Evolutionary conservation across 2,797 vertebrate species (phyloP).

Genomic region (Scolopax rusticola): DNA sequence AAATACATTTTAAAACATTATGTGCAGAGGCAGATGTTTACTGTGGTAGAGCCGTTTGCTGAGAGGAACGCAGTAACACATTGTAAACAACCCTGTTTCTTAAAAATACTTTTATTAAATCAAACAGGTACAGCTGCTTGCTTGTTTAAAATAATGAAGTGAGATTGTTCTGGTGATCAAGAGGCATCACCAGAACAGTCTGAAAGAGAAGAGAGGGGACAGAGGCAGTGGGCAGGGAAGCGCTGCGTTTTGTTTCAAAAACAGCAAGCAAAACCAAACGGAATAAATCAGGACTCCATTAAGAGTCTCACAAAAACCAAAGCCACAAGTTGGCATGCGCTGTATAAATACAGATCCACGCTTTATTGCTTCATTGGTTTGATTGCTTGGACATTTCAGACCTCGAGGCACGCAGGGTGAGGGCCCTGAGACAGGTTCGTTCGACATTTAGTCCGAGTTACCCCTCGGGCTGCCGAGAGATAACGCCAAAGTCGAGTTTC

Average conservation of each 20-base stretch:
- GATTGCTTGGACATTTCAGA: not conserved
- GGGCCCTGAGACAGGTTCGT: rapidly evolving
- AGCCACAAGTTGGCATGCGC: not conserved
- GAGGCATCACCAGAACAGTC: not conserved
- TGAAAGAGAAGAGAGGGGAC: not conserved
- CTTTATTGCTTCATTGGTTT: not conserved
- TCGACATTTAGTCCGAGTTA: not conserved
- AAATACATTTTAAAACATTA: not conserved
- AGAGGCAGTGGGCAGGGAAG: not conserved
- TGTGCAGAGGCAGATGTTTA: not conserved
- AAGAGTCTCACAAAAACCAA: not conserved
- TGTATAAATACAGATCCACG: not conserved
- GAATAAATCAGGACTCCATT: not conserved
- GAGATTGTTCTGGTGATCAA: not conserved
- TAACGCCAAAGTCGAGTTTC: not conserved
- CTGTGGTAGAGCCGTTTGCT: not conserved
- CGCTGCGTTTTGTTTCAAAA: not conserved
- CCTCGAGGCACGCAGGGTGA: not conserved
- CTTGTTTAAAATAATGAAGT: conserved; percentile 11
- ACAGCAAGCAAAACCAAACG: not conserved
- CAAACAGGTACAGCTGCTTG: not conserved
- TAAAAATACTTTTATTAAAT: not conserved
- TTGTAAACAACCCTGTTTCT: not conserved
- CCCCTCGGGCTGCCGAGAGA: not conserved
- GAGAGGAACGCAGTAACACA: not conserved